Conservation (phyloP, 2,113 vertebrate genomes). For the Zingel zingel region DNA sequence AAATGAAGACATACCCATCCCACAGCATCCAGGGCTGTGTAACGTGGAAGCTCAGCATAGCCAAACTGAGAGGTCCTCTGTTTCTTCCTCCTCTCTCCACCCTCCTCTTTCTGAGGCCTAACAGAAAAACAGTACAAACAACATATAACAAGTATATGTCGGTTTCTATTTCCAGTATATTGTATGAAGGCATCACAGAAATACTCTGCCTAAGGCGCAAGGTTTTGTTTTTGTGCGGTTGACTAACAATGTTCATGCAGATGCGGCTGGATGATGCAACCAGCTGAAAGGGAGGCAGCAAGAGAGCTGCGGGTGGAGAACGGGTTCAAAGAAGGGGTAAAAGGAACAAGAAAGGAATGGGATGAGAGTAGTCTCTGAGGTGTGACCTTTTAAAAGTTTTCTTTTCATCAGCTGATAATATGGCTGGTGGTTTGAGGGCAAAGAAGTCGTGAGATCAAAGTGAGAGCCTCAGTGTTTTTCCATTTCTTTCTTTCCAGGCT, state of each 20-base stretch:
- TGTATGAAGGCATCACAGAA: constrained; percentile 9
- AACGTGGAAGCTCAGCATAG: constrained; percentile 74
- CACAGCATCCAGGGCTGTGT: constrained; percentile 85
- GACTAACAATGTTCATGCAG: not conserved
- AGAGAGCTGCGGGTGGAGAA: not conserved
- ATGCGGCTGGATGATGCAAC: constrained; percentile 66
- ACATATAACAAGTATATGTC: not conserved
- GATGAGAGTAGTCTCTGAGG: not conserved
- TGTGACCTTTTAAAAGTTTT: not conserved
- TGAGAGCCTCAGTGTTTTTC: not conserved
- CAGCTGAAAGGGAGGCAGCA: constrained; percentile 45
- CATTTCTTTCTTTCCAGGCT: not conserved
- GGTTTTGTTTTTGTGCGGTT: constrained; percentile 8
- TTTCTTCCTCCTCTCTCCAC: constrained; percentile 73
- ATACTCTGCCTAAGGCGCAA: not conserved
- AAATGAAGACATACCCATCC: constrained; percentile 80
- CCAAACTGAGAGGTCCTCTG: constrained; percentile 77
- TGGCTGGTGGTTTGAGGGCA: not conserved
- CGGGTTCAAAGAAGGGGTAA: constrained; percentile 36
- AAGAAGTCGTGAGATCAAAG: constrained; percentile 34
- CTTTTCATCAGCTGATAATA: constrained; percentile 18
- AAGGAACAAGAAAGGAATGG: constrained; percentile 8
- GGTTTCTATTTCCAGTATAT: constrained; percentile 3
- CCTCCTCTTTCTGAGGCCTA: constrained; percentile 79
- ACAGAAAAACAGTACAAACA: constrained; percentile 18